Evolutionary conservation across 2,113 vertebrate species (phyloP), one percentile per base, ranked within the genome.

Genomic region (Asarcornis scutulata): DNA sequence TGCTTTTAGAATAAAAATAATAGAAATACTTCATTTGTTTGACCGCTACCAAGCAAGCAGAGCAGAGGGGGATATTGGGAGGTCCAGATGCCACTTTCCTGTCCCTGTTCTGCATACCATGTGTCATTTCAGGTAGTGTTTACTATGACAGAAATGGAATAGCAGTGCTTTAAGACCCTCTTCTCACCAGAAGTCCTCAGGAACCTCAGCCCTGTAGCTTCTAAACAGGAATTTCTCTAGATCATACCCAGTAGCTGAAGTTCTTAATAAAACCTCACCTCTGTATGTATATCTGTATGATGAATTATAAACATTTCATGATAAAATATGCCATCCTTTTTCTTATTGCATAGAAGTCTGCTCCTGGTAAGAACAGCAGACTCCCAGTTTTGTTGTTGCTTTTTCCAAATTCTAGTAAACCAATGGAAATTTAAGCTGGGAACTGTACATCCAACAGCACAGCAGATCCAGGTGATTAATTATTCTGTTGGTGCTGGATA

Each of bases 1-100:
- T 67, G 34, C 6, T 93, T 91, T 66, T 53, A 55, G 48, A 93
- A 86, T 52, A 52, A 89, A 94, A 91, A 52, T 55, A 82, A 73
- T 5, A 34, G 52, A 31, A 92, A 60, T 72, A 72, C 13, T 83
- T 86, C 23, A 50, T 86, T 80, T 63, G 58, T 74, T 44, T 85
- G 40, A 79, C 59, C 67, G 76, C 17, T 85, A 50, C 74, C 68
- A 36, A 89, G 58, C 53, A 78, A 91, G 38, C 48, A 86, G 73
- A 82, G 16, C 22, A 25, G 17, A 92, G 11, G 6, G 88, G 23
- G 38, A 85, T 17, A 27, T 4, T 44, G 46, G 44, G n/a, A 85
- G 17, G 9, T 53, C 48, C 42, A 69, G 50, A 40, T 87, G 50
- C 44, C 85, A 42, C 32, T 56, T 89, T 72, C 16, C 32, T 86